A percentile compares a stretch with the other conserved stretches of the same genome.
Conservation (phyloP, 1,140 invertebrate species). For the Adoxophyes honmai region DNA sequence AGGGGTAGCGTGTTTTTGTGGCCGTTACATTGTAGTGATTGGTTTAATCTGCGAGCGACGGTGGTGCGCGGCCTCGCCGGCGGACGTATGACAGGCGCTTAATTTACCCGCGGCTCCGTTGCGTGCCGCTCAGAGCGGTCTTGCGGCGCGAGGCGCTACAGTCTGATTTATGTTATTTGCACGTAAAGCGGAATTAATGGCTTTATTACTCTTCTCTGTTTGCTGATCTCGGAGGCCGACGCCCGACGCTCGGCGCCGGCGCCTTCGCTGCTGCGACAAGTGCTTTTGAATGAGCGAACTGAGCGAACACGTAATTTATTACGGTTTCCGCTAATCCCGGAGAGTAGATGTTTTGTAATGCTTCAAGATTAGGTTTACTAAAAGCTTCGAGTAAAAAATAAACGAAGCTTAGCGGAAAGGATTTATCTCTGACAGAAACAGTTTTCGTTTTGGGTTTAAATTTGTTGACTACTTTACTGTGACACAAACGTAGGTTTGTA, state of each 20-base stretch:
- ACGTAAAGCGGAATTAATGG: constrained; percentile 72
- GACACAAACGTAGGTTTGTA: no score
- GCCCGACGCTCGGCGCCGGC: constrained; percentile 28
- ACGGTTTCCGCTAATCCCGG: constrained; percentile 26
- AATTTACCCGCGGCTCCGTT: constrained; percentile 43
- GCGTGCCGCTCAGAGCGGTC: constrained; percentile 39
- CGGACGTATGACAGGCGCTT: constrained; percentile 50
- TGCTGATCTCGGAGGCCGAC: constrained; percentile 47
- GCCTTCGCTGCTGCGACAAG: constrained; percentile 33
- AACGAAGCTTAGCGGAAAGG: constrained; percentile 3
- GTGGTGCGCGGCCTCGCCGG: constrained; percentile 21
- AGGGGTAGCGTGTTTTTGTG: constrained; percentile 4
- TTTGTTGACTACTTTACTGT: constrained; percentile 11
- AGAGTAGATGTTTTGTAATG: constrained; percentile 23
- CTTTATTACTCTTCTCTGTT: constrained; percentile 70
- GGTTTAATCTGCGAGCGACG: constrained; percentile 41
- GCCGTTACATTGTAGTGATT: constrained; percentile 21
- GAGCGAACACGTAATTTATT: constrained; percentile 36
- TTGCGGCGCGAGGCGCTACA: constrained; percentile 52
- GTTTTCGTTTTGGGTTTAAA: constrained; percentile 31
- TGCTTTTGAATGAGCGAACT: constrained; percentile 34
- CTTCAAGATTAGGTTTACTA: constrained; percentile 15
- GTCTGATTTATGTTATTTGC: constrained; percentile 73
- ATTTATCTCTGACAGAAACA: constrained; percentile 8
- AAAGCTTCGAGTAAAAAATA: constrained; percentile 11